Evolutionary conservation across 2,797 vertebrate species (phyloP).

Genomic region (Amblyopsis hoosieri): DNA sequence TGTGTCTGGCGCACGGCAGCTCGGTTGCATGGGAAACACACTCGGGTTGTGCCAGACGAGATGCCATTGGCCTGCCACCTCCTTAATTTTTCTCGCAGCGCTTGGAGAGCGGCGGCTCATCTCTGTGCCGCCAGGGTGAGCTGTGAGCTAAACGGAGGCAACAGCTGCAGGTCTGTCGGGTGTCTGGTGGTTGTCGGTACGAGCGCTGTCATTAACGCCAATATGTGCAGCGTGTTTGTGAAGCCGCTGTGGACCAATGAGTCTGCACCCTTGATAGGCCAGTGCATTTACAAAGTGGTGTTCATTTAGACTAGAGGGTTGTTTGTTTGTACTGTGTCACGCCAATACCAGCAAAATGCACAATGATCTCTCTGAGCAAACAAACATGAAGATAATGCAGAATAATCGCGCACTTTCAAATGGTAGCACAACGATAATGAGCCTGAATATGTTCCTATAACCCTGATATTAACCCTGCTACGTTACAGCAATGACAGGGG

Average conservation of each 20-base stretch:
- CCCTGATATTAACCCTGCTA: neutral
- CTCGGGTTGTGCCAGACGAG: constrained; percentile 38
- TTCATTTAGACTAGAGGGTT: neutral
- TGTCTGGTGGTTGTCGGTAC: constrained; percentile 14
- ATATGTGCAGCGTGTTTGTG: constrained; percentile 30
- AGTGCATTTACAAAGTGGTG: constrained; percentile 15
- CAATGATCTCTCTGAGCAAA: constrained; percentile 17
- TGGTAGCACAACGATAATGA: constrained; percentile 21
- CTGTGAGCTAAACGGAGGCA: neutral
- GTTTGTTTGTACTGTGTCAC: constrained; percentile 16
- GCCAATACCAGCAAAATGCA: constrained; percentile 10
- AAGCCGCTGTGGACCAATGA: constrained; percentile 28
- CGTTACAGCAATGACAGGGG: neutral
- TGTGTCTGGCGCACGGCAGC: neutral
- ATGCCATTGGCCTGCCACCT: constrained; percentile 14
- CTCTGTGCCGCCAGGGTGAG: constrained; percentile 15
- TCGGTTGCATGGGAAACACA: constrained; percentile 30
- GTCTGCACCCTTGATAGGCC: constrained; percentile 35
- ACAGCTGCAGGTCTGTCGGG: constrained; percentile 39
- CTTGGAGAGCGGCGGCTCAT: constrained; percentile 31
- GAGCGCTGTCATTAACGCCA: constrained; percentile 46
- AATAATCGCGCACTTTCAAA: constrained; percentile 8
- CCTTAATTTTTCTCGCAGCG: constrained; percentile 43
- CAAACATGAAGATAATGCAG: constrained; percentile 21
- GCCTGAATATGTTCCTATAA: constrained; percentile 11